phyloP scores from a whole-genome alignment of 2,797 vertebrate species.

The Artibeus lituratus region DNA sequence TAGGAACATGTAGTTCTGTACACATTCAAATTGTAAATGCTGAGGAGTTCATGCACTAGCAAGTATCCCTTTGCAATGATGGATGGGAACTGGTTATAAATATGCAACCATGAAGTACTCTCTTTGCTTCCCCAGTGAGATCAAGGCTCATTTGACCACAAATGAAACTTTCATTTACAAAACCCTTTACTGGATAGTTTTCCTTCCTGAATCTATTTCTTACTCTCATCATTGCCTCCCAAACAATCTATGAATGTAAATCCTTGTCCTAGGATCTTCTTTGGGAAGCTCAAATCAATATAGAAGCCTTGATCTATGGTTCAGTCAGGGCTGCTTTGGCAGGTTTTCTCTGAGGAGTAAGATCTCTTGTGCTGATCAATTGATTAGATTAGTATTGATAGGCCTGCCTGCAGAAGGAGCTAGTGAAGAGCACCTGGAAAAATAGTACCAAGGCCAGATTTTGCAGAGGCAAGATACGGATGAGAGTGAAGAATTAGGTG shows the following conservation, averaged over 20 bases:
- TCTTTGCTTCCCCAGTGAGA: not conserved
- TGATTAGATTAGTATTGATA: not conserved
- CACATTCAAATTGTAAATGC: not conserved
- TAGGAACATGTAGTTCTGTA: not conserved
- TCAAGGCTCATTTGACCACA: not conserved
- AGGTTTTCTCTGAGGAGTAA: not conserved
- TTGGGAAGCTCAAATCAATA: not conserved
- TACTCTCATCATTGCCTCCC: not conserved
- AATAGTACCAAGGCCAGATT: not conserved
- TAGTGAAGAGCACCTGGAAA: not conserved
- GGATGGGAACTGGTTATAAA: not conserved
- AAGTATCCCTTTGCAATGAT: not conserved
- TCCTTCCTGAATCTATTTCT: not conserved
- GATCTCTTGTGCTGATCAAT: not conserved
- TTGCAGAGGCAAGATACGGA: not conserved
- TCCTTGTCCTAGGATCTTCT: not conserved
- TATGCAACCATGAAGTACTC: not conserved
- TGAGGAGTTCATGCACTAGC: not conserved
- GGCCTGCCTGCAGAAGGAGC: not conserved
- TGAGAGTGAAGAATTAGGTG: not conserved
- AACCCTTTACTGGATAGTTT: not conserved
- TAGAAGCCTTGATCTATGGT: not conserved
- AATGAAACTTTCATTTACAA: not conserved
- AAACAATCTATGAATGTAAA: not conserved
- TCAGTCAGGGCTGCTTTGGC: not conserved